Percentiles rank a stretch among this genome's conserved stretches.
phyloP scores from a whole-genome alignment of 2,797 vertebrate species.

The Cirrhinus mrigala region DNA sequence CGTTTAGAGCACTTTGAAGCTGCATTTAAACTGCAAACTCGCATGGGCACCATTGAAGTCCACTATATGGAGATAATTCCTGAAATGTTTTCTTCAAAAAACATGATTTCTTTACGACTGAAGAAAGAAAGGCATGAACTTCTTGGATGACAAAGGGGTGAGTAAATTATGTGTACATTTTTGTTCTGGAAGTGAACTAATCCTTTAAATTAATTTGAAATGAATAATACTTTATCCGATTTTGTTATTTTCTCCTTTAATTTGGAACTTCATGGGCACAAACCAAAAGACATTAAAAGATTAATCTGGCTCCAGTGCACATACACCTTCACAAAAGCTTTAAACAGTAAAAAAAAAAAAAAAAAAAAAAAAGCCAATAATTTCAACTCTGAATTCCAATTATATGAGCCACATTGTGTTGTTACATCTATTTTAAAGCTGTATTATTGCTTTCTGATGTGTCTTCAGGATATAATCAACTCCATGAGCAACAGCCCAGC shows the following conservation, averaged over 20 bases:
- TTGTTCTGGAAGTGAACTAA: no score
- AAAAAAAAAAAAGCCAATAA: neutral
- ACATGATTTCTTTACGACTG: no score
- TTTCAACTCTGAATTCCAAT: neutral
- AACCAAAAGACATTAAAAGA: neutral
- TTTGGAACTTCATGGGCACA: neutral
- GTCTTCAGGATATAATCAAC: constrained; percentile 89
- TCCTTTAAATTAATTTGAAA: neutral
- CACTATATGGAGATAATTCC: no score
- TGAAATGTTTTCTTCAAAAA: no score
- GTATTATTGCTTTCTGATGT: neutral
- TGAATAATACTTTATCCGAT: neutral
- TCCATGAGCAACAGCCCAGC: constrained; percentile 98
- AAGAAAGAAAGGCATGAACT: no score
- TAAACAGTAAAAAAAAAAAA: neutral
- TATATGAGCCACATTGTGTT: neutral
- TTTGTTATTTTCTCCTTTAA: neutral
- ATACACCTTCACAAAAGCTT: neutral
- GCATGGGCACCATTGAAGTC: no score
- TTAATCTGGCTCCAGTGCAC: neutral
- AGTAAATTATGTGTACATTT: no score
- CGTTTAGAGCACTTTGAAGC: no score
- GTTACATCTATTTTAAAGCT: neutral
- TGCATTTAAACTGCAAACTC: no score
- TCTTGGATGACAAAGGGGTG: no score